Conservation (phyloP, 2,113 vertebrate genomes). For the Bothrops jararaca region DNA sequence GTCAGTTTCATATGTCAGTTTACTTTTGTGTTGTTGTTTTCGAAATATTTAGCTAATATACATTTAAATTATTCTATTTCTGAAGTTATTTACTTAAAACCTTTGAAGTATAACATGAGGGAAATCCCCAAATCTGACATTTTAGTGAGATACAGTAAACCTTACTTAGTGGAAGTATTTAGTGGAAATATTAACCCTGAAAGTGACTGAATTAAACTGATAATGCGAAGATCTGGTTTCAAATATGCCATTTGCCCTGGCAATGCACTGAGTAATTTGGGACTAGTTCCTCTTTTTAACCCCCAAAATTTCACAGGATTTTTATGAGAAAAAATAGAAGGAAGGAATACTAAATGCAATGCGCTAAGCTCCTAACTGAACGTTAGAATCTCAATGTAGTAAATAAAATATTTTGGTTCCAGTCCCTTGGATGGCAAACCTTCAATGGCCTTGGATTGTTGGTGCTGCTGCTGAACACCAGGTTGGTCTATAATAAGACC, state of each 20-base stretch:
- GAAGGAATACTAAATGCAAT: background rate
- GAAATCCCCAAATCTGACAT: background rate
- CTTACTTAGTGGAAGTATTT: background rate
- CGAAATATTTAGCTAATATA: background rate
- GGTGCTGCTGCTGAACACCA: background rate
- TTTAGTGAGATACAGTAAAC: background rate
- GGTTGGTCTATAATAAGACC: background rate
- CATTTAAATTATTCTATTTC: background rate
- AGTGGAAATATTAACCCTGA: background rate
- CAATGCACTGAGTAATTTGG: background rate
- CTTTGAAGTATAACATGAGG: constrained; percentile 9
- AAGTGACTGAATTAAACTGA: background rate
- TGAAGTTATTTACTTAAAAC: accelerated
- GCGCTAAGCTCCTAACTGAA: background rate
- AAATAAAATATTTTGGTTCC: background rate
- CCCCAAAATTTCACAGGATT: background rate
- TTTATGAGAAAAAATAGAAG: background rate
- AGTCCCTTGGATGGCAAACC: background rate
- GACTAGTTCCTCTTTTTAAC: background rate
- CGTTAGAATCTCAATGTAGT: background rate
- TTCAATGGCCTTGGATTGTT: background rate
- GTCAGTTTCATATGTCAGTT: background rate
- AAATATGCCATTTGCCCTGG: background rate
- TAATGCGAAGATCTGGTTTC: background rate
- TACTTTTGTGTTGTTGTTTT: background rate